Percentiles rank a stretch among this genome's conserved stretches.
Evolutionary conservation across 2,888 invertebrate species (phyloP).

Genomic region (Bellardia pandia): DNA sequence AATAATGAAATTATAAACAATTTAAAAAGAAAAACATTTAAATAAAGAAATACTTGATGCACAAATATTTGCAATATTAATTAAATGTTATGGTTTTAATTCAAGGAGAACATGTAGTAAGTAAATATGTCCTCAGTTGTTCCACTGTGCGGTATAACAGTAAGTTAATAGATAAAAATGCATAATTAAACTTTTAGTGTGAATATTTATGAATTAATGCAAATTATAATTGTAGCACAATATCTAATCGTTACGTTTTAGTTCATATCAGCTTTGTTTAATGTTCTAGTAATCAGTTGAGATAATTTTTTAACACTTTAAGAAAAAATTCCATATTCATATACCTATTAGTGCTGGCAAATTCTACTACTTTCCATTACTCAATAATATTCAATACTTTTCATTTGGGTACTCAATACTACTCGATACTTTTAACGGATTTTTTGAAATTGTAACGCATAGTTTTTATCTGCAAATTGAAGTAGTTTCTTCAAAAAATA

Average conservation of each 20-base stretch:
- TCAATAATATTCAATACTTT: too few species aligned
- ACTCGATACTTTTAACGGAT: too few species aligned
- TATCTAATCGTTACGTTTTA: neutral
- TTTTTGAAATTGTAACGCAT: too few species aligned
- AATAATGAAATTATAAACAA: constrained; percentile 22
- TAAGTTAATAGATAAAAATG: neutral
- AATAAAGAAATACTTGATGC: constrained; percentile 56
- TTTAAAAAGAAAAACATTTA: constrained; percentile 17
- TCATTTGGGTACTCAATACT: too few species aligned
- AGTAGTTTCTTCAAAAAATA: too few species aligned
- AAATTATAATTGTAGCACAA: neutral
- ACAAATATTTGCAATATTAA: constrained; percentile 62
- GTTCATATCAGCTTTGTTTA: neutral
- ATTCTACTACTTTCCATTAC: too few species aligned
- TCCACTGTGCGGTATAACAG: too few species aligned
- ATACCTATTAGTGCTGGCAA: too few species aligned
- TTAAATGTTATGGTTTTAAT: neutral
- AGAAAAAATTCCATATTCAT: too few species aligned
- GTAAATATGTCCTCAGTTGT: neutral
- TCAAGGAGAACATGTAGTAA: neutral
- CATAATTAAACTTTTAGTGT: neutral
- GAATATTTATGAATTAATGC: neutral
- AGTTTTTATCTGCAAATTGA: too few species aligned
- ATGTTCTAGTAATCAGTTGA: too few species aligned
- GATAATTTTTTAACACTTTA: too few species aligned